Base-by-base conservation (phyloP, 1,140 invertebrate species). In the Acromyrmex charruanus region DNA sequence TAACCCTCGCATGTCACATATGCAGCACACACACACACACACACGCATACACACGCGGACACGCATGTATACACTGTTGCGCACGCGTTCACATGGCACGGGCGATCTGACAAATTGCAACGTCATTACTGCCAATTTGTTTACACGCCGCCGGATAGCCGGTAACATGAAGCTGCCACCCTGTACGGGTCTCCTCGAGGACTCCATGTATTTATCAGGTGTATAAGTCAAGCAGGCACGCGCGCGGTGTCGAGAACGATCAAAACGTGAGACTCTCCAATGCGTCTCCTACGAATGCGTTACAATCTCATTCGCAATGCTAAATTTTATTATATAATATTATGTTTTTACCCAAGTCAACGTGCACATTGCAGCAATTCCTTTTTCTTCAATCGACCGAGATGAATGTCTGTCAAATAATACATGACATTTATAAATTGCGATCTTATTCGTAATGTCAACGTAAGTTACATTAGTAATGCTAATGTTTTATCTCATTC, bases 121-220 rank as follows among this genome's bases (percentile, higher is more conserved):
- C 90, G 92, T 94, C 93, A 94, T 94, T 94, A 94, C 92, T 93
- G 91, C 93, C 93, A 93, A 94, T 95, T 94, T 95, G 93, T 94
- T 95, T 94, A 93, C 92, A 93, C 86, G 92, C 89, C 84, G 88
- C 88, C 91, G 93, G 93, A 92, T 94, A 92, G 90, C 85, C 81
- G 91, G 90, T 89, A 93, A 93, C 92, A 92, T 74, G 88, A 88
- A 69, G 85, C 68, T 71, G 68, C 65, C 87, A 84, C 65, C 85
- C 88, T 49, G 65, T 31, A 49, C 53, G 66, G 59, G 61, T 59
- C 21, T 74, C 21, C 39, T 61, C 74, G 84, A 74, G 88, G 87
- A 92, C 90, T 91, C 68, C 84, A 39, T 31, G 88, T 91, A 91
- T 92, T 90, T 92, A 91, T 92, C 39, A 65, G 77, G 12, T 25